A percentile compares a stretch with the other conserved stretches of the same genome.
These are phyloP conservation scores for Cremastinae sp. DNA, from an alignment of 2,888 invertebrate genomes.

Conservation along the genomic window DNA sequence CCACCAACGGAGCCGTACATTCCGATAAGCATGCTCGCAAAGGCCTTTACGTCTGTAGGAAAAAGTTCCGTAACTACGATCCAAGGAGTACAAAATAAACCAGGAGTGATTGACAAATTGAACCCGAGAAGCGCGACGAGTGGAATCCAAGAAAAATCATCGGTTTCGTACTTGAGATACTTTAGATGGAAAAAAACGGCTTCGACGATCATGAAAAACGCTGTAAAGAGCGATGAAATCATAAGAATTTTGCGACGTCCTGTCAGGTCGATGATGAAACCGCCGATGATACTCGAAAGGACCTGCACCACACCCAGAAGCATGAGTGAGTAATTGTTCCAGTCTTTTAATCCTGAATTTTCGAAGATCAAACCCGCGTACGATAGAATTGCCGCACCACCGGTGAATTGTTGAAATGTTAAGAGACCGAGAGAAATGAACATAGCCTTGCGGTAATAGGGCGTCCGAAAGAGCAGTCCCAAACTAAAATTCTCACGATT, in stretches of 20 bases:
- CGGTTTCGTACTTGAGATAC: not conserved
- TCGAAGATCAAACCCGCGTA: constrained; percentile 26
- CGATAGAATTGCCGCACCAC: not conserved
- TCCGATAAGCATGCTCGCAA: constrained; percentile 7
- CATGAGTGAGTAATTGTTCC: constrained; percentile 6
- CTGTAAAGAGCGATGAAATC: not conserved
- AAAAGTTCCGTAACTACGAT: constrained; percentile 9
- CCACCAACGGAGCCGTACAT: not conserved
- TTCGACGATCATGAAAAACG: constrained; percentile 6
- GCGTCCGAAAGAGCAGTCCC: not conserved
- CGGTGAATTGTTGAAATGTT: constrained; percentile 18
- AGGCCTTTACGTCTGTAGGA: constrained; percentile 23
- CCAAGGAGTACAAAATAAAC: constrained; percentile 2
- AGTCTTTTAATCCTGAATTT: not conserved
- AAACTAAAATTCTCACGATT: not conserved
- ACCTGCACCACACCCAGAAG: constrained; percentile 11
- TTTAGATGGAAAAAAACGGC: constrained; percentile 39
- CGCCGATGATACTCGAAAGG: not conserved
- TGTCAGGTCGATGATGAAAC: constrained; percentile 22
- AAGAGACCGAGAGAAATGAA: not conserved
- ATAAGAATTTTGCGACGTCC: constrained; percentile 32
- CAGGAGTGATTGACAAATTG: not conserved
- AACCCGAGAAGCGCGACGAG: constrained; percentile 17
- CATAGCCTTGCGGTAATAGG: not conserved
- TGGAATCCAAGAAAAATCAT: constrained; percentile 25